These are phyloP conservation scores for Tringa solitaria DNA, from an alignment of 2,113 vertebrate genomes.

Conservation along the genomic window DNA sequence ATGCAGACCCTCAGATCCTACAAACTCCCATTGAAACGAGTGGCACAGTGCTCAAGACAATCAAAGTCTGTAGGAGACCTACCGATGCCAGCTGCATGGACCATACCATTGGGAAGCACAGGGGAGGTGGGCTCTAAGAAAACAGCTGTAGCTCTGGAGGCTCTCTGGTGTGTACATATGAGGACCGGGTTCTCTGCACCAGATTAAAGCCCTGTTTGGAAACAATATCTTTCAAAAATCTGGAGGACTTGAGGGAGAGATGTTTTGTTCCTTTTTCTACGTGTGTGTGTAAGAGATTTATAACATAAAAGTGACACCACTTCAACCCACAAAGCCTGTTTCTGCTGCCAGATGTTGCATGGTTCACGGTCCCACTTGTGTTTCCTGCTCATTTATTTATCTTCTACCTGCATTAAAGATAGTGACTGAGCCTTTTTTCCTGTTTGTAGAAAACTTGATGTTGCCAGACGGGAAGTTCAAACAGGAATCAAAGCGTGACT, in stretches of 20 bases:
- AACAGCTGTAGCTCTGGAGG: neutral
- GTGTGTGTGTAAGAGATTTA: neutral
- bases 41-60: neutral
- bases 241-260: neutral
- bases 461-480: neutral
- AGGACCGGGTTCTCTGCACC: neutral
- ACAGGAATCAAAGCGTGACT: neutral
- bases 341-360: neutral
- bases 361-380: neutral
- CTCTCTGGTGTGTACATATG: neutral
- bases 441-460: neutral
- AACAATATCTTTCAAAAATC: neutral
- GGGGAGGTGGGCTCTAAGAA: neutral
- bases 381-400: neutral
- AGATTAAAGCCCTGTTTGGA: neutral
- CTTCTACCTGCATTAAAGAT: neutral
- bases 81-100: neutral
- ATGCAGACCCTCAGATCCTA: neutral
- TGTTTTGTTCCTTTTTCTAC: neutral
- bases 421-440: neutral
- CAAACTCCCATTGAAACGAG: rapidly evolving
- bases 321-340: neutral
- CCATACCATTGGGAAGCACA: rapidly evolving
- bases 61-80: neutral
- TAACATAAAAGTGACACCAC: neutral